Evolutionary conservation across 2,888 invertebrate genomes (phyloP).

Genomic region (Fragum fragum): DNA sequence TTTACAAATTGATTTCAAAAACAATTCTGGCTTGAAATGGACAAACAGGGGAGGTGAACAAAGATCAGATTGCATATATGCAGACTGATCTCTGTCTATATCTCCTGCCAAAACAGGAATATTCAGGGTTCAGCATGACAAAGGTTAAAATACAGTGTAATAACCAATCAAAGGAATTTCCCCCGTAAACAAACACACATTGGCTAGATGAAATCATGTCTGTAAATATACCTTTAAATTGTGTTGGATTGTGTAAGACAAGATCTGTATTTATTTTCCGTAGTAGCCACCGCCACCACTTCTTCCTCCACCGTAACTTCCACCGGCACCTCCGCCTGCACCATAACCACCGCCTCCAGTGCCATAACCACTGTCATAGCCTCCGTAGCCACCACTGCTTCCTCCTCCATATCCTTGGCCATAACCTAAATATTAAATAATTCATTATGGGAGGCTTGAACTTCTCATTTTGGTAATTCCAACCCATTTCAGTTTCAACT

Average conservation of each 20-base stretch:
- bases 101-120: too few species aligned
- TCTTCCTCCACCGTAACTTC: conserved; percentile 36
- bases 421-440: neutral
- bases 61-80: too few species aligned
- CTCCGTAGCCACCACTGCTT: conserved; percentile 41
- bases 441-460: neutral
- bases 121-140: too few species aligned
- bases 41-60: too few species aligned
- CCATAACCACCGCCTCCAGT: conserved; percentile 36
- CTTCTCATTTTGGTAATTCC: too few species aligned
- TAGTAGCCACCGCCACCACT: conserved; percentile 40
- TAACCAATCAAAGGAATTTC: too few species aligned
- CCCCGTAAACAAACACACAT: neutral
- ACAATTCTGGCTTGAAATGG: too few species aligned
- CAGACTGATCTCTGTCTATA: too few species aligned
- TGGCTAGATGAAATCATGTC: neutral
- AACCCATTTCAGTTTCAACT: too few species aligned
- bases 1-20: too few species aligned
- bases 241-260: neutral
- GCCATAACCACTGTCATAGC: conserved; percentile 32
- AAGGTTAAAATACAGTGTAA: too few species aligned
- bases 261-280: conserved; percentile 19
- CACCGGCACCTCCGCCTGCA: conserved; percentile 14
- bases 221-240: conserved; percentile 6
- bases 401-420: conserved; percentile 29